These are phyloP conservation scores for Drosophila mimetica DNA, from an alignment of 2,888 invertebrate species.

Conservation along the genomic window DNA sequence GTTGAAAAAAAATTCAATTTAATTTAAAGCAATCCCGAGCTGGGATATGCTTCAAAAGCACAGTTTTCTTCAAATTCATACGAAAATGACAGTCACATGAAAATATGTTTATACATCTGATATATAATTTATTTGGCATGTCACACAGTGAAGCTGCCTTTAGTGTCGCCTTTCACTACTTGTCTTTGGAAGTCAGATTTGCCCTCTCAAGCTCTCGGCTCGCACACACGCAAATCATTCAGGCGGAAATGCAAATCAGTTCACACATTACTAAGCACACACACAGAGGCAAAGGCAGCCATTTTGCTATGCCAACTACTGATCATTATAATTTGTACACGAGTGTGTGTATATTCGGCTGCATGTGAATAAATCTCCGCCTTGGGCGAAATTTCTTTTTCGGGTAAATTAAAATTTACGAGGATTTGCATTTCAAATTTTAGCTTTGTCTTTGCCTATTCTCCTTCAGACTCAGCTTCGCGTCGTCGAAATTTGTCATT, in stretches of 20 bases:
- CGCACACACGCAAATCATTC: constrained; percentile 50
- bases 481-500: constrained; percentile 66
- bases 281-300: constrained; percentile 15
- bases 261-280: constrained; percentile 56
- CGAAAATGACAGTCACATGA: neutral
- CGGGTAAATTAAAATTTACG: constrained; percentile 73
- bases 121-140: constrained; percentile 30
- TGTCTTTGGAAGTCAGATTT: constrained; percentile 15
- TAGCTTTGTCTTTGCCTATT: constrained; percentile 22
- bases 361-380: constrained; percentile 65
- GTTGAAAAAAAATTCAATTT: neutral
- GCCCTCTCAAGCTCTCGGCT: constrained; percentile 1
- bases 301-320: constrained; percentile 55
- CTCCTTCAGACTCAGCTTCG: constrained; percentile 10
- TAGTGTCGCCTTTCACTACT: constrained; percentile 33
- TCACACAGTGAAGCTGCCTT: constrained; percentile 61
- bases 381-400: constrained; percentile 35
- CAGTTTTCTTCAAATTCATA: neutral
- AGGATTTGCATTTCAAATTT: constrained; percentile 74
- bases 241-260: constrained; percentile 67
- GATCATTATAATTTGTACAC: constrained; percentile 62
- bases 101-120: neutral
- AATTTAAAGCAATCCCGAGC: neutral
- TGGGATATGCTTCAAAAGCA: neutral
- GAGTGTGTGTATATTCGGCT: constrained; percentile 15